Base-by-base conservation (phyloP, 2,797 vertebrate species). In the Argyrosomus regius region DNA sequence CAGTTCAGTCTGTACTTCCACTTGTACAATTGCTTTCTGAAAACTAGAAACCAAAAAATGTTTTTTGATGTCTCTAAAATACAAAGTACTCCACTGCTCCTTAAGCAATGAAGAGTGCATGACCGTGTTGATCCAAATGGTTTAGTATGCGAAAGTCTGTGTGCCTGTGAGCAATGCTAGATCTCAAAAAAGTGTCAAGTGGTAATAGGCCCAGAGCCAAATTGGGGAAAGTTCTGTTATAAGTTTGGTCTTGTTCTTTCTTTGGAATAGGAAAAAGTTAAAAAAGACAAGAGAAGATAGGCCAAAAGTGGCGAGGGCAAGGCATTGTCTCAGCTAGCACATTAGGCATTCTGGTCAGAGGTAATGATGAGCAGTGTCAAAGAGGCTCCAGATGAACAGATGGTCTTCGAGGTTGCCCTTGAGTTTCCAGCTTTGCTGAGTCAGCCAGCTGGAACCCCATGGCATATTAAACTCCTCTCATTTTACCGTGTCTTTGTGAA, bases 361-460 rank as follows among this genome's bases (percentile, higher is more conserved):
- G 81, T 81, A 57, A 75, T 60, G 73, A 63, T 3, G 48, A 68
- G 52, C 61, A 24, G 61, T 75, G 86, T 79, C 81, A 81, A 16
- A 60, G 65, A 70, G 79, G 81, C 78, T 79, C 53, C 35, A 70
- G 84, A 61, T 43, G 69, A 91, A 84, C 94, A 96, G 93, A 94
- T 94, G 93, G 91, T 88, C 71, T 52, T 85, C 75, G 81, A 57
- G 77, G 77, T 75, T 68, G 87, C 88, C 88, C 91, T 94, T 92
- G 85, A 91, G 81, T 82, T 87, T 72, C 50, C 43, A 61, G 78
- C 60, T 72, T 72, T 61, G 80, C 85, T 46, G 84, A 91, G 71
- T 91, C 83, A 81, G 82, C 81, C 84, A 66, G 67, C 58, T 65
- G 77, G 78, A 92, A 88, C 83, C 57, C 31, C 14, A 0, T 18